Evolutionary conservation across 2,888 invertebrate species (phyloP).

Genomic region (Plusia festucae): DNA sequence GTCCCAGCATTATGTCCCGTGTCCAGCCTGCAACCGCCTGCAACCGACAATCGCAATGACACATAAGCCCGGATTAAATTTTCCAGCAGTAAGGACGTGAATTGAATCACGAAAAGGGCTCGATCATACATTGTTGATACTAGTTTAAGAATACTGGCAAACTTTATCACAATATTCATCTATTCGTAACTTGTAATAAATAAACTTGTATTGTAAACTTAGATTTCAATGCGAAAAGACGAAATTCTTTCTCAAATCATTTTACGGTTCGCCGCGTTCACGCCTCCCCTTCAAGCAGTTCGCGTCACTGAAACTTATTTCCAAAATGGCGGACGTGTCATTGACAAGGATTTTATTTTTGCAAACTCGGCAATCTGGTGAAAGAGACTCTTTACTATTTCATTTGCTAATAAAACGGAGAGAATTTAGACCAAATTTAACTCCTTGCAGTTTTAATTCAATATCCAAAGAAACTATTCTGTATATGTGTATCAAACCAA

Average conservation of each 20-base stretch:
- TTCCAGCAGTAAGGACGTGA: neutral
- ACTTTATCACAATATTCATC: too few species aligned
- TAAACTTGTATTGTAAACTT: conserved; percentile 6
- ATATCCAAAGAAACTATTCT: too few species aligned
- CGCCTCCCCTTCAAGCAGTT: conserved; percentile 8
- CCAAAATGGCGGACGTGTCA: conserved; percentile 52
- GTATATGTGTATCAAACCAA: neutral
- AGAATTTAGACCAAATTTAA: too few species aligned
- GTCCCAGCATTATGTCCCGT: neutral
- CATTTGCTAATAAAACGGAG: too few species aligned
- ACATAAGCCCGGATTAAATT: neutral
- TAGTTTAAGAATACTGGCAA: neutral
- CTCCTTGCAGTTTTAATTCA: neutral
- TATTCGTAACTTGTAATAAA: too few species aligned
- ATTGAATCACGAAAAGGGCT: neutral
- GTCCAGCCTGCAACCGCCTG: neutral
- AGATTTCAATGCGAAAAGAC: conserved; percentile 20
- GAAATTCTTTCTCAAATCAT: conserved; percentile 35
- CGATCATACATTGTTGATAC: neutral
- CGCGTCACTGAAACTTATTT: conserved; percentile 44
- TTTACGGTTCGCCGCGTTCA: conserved; percentile 32
- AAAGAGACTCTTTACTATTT: neutral
- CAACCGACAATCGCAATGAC: neutral
- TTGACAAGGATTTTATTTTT: conserved; percentile 3
- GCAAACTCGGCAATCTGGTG: neutral